phyloP scores from a whole-genome alignment of 2,113 vertebrate genomes.

The Aviceda subcristata region DNA sequence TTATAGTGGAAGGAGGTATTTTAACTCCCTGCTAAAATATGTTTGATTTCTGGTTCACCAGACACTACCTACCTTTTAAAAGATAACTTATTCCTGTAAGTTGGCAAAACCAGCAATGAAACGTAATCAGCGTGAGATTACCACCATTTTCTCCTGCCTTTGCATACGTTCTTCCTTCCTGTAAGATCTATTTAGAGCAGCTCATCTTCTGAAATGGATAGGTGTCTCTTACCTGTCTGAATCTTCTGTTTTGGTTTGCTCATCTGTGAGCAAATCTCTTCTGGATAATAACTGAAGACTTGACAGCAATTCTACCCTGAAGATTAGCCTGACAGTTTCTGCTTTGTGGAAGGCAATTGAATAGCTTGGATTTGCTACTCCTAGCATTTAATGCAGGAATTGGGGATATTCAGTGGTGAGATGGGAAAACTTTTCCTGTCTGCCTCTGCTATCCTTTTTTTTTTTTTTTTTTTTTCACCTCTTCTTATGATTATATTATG shows the following conservation, averaged over 20 bases:
- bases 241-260: background rate
- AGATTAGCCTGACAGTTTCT: background rate
- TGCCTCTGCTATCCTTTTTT: background rate
- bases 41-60: background rate
- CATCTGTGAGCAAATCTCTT: background rate
- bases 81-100: background rate
- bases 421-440: background rate
- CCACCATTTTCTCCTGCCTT: background rate
- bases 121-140: background rate
- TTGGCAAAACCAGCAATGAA: background rate
- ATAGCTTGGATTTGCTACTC: background rate
- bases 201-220: background rate
- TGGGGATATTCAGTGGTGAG: background rate
- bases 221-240: background rate
- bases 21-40: background rate
- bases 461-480: background rate
- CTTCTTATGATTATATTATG: background rate
- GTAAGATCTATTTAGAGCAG: background rate
- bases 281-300: background rate
- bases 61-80: background rate
- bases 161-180: background rate
- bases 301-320: conserved; percentile 7
- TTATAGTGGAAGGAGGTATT: background rate
- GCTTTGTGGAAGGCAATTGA: background rate
- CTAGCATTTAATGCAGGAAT: background rate